These are phyloP conservation scores for Anthrax anthrax DNA, from an alignment of 2,888 invertebrate species.

Conservation along the genomic window DNA sequence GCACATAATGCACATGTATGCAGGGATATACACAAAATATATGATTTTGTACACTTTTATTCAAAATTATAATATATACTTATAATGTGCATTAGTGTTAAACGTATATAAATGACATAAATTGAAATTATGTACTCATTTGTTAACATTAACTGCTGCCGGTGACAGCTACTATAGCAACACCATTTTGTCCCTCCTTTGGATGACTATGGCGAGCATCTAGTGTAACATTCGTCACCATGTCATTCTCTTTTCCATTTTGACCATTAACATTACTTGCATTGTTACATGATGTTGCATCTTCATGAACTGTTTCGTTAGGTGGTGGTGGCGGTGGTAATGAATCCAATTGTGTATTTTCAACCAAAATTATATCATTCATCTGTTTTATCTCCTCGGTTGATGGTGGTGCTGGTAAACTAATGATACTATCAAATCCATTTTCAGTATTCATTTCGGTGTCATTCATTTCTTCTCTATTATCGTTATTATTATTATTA, in stretches of 20 bases:
- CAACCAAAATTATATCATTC: conserved; percentile 24
- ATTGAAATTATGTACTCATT: not conserved
- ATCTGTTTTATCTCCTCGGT: conserved; percentile 31
- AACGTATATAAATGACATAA: no score
- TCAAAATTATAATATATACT: no score
- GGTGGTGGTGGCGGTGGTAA: conserved; percentile 33
- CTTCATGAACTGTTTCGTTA: no score
- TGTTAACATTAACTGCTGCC: conserved; percentile 16
- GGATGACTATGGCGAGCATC: conserved; percentile 2
- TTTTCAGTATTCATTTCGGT: conserved; percentile 15
- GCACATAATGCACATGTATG: no score
- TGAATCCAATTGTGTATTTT: conserved; percentile 30
- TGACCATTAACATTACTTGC: conserved; percentile 7
- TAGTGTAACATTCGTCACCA: no score
- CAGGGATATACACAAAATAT: no score
- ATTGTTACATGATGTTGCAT: conserved; percentile 6
- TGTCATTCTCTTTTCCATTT: conserved; percentile 1
- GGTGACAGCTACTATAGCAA: conserved; percentile 13
- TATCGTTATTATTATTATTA: conserved; percentile 10
- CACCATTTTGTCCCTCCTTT: conserved; percentile 13
- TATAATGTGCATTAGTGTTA: no score
- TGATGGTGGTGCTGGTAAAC: conserved; percentile 32
- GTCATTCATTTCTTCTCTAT: conserved; percentile 4
- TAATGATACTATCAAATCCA: conserved; percentile 31
- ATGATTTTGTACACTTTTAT: no score